Evolutionary conservation across 2,797 vertebrate genomes (phyloP), one percentile per base, ranked within the genome.

Genomic region (Amblyopsis hoosieri): DNA sequence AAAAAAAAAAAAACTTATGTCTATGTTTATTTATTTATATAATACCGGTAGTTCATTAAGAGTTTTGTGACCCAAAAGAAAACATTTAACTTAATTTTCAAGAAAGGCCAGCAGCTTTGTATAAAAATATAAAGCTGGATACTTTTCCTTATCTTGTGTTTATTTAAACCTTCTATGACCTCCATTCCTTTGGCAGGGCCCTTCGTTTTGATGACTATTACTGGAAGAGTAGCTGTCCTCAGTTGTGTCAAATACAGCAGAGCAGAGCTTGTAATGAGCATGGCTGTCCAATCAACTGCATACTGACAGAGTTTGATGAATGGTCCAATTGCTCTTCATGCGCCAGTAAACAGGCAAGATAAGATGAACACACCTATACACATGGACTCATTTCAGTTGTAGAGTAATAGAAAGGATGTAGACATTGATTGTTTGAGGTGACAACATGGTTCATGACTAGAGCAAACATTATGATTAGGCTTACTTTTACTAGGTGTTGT

Each of bases 261-360:
- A 83, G 12, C 1, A 90, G 91, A 66, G 47, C 75, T 0, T 99
- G 96, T 66, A 96, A 94, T 47, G 74, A 90, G 64, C 90, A 96
- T 57, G 64, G 51, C 0, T 99, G 97, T 83, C 92, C 93, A 13
- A 92, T 97, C 79, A 92, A 94, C 86, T 98, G 96, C 68, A 71
- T 54, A 45, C 87, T 97, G 68, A 92, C 92, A 29, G 93, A 95
- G n/a, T 96, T 92, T 14, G 92, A 94, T 42, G 69, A 81, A 0
- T 98, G 96, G 97, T 98, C 96, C 2, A 91, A 93, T 50, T 98
- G 97, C 75, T 96, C 96, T 0, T 93, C 96, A 1, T 98, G 97
- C 57, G 69, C 93, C 81, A 87, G 85, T 80, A 97, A 95, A 86
- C 93, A 94, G 89, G 97, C 94, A 86, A 83, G 76, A 56, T 55